Evolutionary conservation across 1,140 invertebrate genomes (phyloP), one percentile per base, ranked within the genome.

Genomic region (Tetramorium alpestre): DNA sequence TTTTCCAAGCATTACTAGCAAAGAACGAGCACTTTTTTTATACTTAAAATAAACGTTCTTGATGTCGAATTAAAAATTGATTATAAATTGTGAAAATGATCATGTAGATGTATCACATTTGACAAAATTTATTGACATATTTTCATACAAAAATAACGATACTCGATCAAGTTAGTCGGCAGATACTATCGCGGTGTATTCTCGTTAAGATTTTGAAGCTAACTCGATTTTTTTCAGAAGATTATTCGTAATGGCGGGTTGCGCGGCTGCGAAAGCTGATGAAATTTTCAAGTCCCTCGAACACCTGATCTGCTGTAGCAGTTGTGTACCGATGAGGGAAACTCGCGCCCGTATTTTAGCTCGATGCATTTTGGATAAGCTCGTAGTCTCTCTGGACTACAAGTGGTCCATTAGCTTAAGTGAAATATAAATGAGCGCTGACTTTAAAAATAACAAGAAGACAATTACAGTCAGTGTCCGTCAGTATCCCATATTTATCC

Each of bases 401-500:
- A 75, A 84, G 80, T 75, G 54, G 80, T 84, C 80, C 80, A 84
- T 84, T 84, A 84, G 80, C 80, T 84, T 84, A 75, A 84, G 80
- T 84, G 28, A 84, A 84, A 84, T 73, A 84, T 84, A 75, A 73
- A 84, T 84, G 80, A 84, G 44, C 70, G 44, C n/a, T 11, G 54
- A 84, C 69, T 84, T 75, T 58, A 60, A 84, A 73, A 75, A 84
- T 73, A 84, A 60, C 18, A 25, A 16, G 44, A 62, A 62, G 54
- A 84, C 69, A 84, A 84, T 60, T 80, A 80, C 6, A 80, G 38
- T 81, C n/a, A 28, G 33, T 22, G n/a, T 69, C 16, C 16, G 33
- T 44, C 22, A 41, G 25, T 41, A 41, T 22, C 13, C 10, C 2
- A 44, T 25, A 47, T 51, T 67, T 58, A 22, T 77, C 38, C 4